Evolutionary conservation across 2,113 vertebrate species (phyloP).

Genomic region (Odobenus rosmarus): DNA sequence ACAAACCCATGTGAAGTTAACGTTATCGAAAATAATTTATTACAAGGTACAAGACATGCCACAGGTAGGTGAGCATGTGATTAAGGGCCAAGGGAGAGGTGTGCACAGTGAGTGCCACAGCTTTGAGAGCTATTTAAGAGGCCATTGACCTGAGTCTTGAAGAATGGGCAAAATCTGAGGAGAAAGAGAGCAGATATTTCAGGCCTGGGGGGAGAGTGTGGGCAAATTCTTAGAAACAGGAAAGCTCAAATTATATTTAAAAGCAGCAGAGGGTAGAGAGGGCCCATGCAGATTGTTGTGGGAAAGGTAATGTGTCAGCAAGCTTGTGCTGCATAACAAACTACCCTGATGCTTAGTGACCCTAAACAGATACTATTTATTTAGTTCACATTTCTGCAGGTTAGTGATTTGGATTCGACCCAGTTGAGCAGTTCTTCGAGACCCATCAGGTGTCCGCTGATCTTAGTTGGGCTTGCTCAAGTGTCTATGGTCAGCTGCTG

Average conservation of each 20-base stretch:
- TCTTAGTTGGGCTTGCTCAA: not conserved
- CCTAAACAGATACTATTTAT: not conserved
- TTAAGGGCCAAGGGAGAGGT: not conserved
- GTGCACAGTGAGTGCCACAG: not conserved
- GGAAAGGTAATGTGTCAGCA: not conserved
- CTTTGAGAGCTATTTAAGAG: not conserved
- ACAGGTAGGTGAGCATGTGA: not conserved
- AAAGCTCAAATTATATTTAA: conserved; percentile 3
- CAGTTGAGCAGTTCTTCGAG: not conserved
- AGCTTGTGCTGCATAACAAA: not conserved
- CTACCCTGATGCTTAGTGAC: not conserved
- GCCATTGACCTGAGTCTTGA: not conserved
- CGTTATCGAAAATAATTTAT: not conserved
- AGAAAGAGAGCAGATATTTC: not conserved
- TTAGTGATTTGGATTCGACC: not conserved
- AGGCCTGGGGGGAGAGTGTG: not conserved
- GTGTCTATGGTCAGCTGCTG: not conserved
- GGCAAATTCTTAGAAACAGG: not conserved
- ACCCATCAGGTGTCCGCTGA: not conserved
- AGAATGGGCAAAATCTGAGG: not conserved
- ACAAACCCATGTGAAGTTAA: not conserved
- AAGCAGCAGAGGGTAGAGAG: not conserved
- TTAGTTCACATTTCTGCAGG: not conserved
- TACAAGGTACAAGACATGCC: not conserved
- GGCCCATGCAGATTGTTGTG: not conserved